A percentile compares a stretch with the other conserved stretches of the same genome.
phyloP scores from a whole-genome alignment of 1,140 invertebrate species.

The Liolophura sinensis region DNA sequence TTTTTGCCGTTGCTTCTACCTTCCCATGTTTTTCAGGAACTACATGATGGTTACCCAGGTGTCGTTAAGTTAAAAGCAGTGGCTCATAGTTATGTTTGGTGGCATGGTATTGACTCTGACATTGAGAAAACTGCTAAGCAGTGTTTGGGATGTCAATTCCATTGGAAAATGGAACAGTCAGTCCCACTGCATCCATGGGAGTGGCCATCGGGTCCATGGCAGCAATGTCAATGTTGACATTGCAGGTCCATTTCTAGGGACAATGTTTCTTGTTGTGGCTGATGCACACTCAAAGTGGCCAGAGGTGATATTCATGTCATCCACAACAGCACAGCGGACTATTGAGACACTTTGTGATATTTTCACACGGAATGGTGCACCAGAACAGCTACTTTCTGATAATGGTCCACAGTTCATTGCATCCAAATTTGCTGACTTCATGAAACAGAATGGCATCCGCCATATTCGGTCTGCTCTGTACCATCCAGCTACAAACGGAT shows the following conservation, averaged over 20 bases:
- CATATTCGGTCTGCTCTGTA: constrained; percentile 31
- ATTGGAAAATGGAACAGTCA: too few relatives aligned
- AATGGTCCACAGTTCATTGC: constrained; percentile 26
- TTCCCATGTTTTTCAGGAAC: constrained; percentile 43
- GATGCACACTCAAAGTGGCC: constrained; percentile 60
- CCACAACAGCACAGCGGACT: constrained; percentile 13
- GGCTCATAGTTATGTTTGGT: constrained; percentile 62
- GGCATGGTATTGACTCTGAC: constrained; percentile 58
- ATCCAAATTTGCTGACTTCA: constrained; percentile 18
- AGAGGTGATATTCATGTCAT: constrained; percentile 55
- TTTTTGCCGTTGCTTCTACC: constrained; percentile 33
- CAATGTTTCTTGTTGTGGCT: constrained; percentile 55
- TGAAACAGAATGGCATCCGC: constrained; percentile 18
- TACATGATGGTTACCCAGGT: constrained; percentile 60
- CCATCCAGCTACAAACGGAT: constrained; percentile 44
- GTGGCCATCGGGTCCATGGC: constrained; percentile 27
- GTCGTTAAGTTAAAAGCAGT: constrained; percentile 62
- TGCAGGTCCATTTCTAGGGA: constrained; percentile 35
- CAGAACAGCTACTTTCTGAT: constrained; percentile 18
- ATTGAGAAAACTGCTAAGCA: constrained; percentile 50
- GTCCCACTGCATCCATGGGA: constrained; percentile 12
- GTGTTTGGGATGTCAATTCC: constrained; percentile 28
- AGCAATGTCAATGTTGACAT: too few relatives aligned
- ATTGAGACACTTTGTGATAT: constrained; percentile 11
- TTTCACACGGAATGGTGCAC: constrained; percentile 23